Conservation (phyloP, 1,140 invertebrate genomes). For the Lutraria rhynchaena region DNA sequence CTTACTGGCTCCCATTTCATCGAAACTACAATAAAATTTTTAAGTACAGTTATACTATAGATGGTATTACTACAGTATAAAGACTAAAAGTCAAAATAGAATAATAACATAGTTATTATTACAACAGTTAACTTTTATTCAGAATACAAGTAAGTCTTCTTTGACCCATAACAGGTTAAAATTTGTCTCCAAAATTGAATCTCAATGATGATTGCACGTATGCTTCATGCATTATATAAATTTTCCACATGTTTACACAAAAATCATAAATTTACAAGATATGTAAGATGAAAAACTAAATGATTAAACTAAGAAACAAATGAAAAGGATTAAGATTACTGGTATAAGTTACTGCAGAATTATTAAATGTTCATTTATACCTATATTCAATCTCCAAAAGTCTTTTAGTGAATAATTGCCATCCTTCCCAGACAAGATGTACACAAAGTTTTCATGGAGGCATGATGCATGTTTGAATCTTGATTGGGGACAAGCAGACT, state of each 20-base stretch:
- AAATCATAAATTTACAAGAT: too few species aligned
- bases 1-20: slow-evolving; percentile 48
- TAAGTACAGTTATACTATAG: too few species aligned
- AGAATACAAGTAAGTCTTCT: not conserved
- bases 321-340: too few species aligned
- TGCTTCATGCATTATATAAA: too few species aligned
- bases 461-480: slow-evolving; percentile 92
- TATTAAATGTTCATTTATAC: too few species aligned
- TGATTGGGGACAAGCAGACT: slow-evolving; percentile 80
- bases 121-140: not conserved
- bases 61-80: too few species aligned
- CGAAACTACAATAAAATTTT: slow-evolving; percentile 30
- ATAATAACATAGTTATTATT: not conserved
- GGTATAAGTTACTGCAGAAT: too few species aligned
- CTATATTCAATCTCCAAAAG: slow-evolving; percentile 92
- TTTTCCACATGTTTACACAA: too few species aligned
- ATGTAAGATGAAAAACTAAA: too few species aligned
- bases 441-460: slow-evolving; percentile 88
- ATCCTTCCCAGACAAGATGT: slow-evolving; percentile 91
- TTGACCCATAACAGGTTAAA: not conserved
- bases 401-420: slow-evolving; percentile 92
- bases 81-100: not conserved
- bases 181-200: not conserved
- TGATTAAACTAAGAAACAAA: too few species aligned
- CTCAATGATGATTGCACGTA: not conserved